Conservation (phyloP, 2,888 invertebrate species). For the Melinaea menophilus region DNA sequence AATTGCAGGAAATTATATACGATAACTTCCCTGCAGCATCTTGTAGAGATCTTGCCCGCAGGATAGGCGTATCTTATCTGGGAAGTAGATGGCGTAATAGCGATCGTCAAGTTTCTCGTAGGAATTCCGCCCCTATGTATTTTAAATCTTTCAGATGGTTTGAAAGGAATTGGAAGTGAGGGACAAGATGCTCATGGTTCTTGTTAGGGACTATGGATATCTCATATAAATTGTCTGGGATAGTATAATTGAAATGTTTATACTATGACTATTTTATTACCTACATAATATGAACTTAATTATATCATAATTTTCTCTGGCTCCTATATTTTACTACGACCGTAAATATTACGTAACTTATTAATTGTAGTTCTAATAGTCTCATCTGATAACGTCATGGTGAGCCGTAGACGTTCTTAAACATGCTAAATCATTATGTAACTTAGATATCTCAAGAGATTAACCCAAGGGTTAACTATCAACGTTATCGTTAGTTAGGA, state of each 20-base stretch:
- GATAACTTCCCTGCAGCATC: slow-evolving; percentile 13
- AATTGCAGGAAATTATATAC: not conserved
- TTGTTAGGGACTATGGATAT: slow-evolving; percentile 15
- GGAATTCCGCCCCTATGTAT: slow-evolving; percentile 20
- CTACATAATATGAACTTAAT: slow-evolving; percentile 10
- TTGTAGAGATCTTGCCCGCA: slow-evolving; percentile 26
- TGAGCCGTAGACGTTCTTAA: not conserved
- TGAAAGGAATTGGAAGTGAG: slow-evolving; percentile 17
- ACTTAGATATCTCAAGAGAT: slow-evolving; percentile 2
- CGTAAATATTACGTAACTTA: slow-evolving; percentile 10
- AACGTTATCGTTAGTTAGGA: not conserved
- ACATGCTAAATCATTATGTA: not conserved
- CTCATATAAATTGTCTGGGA: slow-evolving; percentile 11
- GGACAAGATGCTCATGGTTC: slow-evolving; percentile 12
- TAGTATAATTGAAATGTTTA: slow-evolving; percentile 17
- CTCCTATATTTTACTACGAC: slow-evolving; percentile 14
- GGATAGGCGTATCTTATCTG: slow-evolving; percentile 19
- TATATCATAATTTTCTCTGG: slow-evolving; percentile 15
- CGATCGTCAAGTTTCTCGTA: slow-evolving; percentile 23
- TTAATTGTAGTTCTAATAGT: not conserved
- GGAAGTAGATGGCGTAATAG: slow-evolving; percentile 28
- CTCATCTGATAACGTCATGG: slow-evolving; percentile 1
- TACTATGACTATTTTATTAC: slow-evolving; percentile 14
- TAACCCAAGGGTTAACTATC: slow-evolving; percentile 3
- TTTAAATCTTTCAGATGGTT: slow-evolving; percentile 9